Evolutionary conservation across 1,140 invertebrate genomes (phyloP), one percentile per base, ranked within the genome.

Genomic region (Drosophila orena): DNA sequence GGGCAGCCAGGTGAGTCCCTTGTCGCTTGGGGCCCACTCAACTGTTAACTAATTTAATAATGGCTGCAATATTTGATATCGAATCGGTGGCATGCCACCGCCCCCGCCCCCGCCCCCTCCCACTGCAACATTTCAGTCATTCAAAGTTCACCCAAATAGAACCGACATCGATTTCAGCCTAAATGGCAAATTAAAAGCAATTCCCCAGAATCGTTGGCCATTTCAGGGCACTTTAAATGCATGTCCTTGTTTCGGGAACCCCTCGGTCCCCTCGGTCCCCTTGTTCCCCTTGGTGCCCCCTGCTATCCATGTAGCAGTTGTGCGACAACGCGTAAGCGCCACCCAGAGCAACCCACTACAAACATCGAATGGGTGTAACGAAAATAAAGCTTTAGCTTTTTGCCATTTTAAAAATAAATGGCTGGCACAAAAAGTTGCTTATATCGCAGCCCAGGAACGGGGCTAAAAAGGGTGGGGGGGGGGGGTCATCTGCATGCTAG

Each of bases 1-100:
- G 97, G 2, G 96, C 97, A 0, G 97, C 97, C 14, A 92, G 94
- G 94, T 94, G 61, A 86, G 78, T 83, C 27, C 20, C 22, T 24
- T 10, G 57, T 34, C 58, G 24, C 42, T 50, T 22, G 42, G 35
- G 22, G 15, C 27, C 57, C 54, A 38, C 44, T 49, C 62, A 69
- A 37, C 73, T 55, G 56, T 72, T 43, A 58, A 66, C 50, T 75
- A 81, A 74, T 69, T 64, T 46, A 50, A 40, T 68, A 73, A 79
- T 77, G 57, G 50, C 42, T 64, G 24, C 49, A 71, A 70, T 57
- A 57, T 70, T 70, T 70, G 64, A 70, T 42, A 70, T 70, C 43
- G 65, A 47, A 70, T 8, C 17, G 7, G 3, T 24, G 15, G 17
- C 17, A n/a, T n/a, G n/a, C n/a, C n/a, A n/a, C n/a, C n/a, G n/a